Conservation (phyloP, 2,888 invertebrate species). For the Polydesmus complanatus region DNA sequence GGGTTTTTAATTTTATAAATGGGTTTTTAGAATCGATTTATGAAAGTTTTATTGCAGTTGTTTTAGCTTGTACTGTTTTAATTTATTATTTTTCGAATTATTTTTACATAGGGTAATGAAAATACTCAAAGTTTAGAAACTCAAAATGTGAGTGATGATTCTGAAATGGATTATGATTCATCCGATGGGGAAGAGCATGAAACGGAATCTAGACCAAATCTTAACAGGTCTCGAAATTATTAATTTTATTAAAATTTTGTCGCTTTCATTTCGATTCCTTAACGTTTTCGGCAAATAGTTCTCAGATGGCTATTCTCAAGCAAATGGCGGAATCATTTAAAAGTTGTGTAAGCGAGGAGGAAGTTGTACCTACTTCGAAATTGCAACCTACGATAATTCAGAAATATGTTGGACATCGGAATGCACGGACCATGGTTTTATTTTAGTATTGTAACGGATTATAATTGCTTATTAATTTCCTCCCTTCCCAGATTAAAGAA, state of each 20-base stretch:
- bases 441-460: neutral
- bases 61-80: too few relatives aligned
- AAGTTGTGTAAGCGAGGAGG: neutral
- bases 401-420: constrained; percentile 63
- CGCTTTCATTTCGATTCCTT: neutral
- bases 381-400: constrained; percentile 40
- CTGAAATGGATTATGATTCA: neutral
- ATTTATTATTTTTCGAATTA: too few relatives aligned
- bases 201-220: neutral
- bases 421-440: constrained; percentile 44
- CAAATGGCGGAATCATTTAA: neutral
- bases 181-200: neutral
- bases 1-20: too few relatives aligned
- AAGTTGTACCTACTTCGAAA: constrained; percentile 11
- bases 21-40: too few relatives aligned
- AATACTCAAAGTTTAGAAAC: neutral
- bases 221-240: neutral
- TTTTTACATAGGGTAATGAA: too few relatives aligned
- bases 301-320: neutral
- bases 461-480: neutral
- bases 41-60: too few relatives aligned
- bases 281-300: neutral
- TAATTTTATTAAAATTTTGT: neutral
- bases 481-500: constrained; percentile 53
- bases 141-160: neutral